These are phyloP conservation scores for Ichneumon xanthorius DNA, from an alignment of 2,888 invertebrate species.

Conservation along the genomic window DNA sequence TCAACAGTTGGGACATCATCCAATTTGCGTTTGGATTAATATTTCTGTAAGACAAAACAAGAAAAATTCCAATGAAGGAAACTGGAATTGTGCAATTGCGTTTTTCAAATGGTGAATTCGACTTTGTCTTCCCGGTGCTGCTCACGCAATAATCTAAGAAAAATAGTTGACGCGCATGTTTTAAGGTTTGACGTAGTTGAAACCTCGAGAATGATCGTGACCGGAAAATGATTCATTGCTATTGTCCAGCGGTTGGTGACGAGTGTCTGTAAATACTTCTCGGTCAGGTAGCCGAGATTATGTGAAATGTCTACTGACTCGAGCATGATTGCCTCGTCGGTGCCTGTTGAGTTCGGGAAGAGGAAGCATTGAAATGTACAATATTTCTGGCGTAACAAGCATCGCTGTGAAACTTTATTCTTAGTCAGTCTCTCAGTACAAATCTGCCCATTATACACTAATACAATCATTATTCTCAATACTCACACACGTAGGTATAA, in stretches of 20 bases:
- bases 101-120: neutral
- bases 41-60: no score
- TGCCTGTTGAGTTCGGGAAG: neutral
- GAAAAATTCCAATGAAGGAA: no score
- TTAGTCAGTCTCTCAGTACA: neutral
- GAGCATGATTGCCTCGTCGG: neutral
- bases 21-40: no score
- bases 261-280: slow-evolving; percentile 37
- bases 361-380: neutral
- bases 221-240: slow-evolving; percentile 46
- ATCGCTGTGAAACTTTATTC: neutral
- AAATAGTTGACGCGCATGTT: no score
- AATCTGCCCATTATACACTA: neutral
- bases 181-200: no score
- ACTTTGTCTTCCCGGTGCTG: neutral
- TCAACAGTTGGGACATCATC: neutral
- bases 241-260: slow-evolving; percentile 37
- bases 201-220: neutral
- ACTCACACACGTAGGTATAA: neutral
- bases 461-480: neutral
- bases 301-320: slow-evolving; percentile 12
- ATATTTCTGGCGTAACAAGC: neutral
- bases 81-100: no score
- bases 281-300: slow-evolving; percentile 22
- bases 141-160: neutral